Evolutionary conservation across 1,140 invertebrate genomes (phyloP).

Genomic region (Platorchestia sp.): DNA sequence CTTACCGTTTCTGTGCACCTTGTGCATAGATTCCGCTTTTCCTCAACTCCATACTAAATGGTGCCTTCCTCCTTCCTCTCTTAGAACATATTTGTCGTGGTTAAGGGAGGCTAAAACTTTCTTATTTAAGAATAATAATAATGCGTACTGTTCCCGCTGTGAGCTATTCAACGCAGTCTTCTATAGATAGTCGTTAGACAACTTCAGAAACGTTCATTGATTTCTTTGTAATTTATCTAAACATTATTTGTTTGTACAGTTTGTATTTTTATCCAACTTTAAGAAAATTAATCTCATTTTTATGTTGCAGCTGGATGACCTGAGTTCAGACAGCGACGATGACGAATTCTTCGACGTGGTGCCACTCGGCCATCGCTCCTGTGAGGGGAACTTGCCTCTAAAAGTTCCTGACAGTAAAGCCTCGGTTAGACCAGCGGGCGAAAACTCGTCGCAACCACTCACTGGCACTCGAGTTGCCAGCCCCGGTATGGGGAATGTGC

Average conservation of each 20-base stretch:
- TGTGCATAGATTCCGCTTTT: too few species aligned
- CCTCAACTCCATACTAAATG: too few species aligned
- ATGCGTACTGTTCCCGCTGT: background rate
- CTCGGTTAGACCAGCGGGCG: background rate
- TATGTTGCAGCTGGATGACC: conserved; percentile 65
- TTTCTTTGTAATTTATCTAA: background rate
- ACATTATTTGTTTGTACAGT: background rate
- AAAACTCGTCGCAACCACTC: background rate
- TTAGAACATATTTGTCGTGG: too few species aligned
- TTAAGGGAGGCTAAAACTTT: too few species aligned
- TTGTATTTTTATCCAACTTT: background rate
- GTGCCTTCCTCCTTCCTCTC: too few species aligned
- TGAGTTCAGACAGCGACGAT: conserved; percentile 67
- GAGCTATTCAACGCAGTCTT: background rate
- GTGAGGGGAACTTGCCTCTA: background rate
- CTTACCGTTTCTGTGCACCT: too few species aligned
- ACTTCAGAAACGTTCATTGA: background rate
- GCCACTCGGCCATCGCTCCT: conserved; percentile 42
- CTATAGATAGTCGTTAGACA: too few species aligned
- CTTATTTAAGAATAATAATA: too few species aligned
- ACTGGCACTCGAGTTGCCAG: background rate
- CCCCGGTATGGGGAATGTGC: conserved; percentile 42
- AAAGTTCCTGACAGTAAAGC: background rate
- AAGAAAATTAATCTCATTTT: conserved; percentile 45
- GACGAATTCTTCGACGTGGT: conserved; percentile 66